Conservation (phyloP, 2,797 vertebrate species). For the Syncerus caffer region DNA sequence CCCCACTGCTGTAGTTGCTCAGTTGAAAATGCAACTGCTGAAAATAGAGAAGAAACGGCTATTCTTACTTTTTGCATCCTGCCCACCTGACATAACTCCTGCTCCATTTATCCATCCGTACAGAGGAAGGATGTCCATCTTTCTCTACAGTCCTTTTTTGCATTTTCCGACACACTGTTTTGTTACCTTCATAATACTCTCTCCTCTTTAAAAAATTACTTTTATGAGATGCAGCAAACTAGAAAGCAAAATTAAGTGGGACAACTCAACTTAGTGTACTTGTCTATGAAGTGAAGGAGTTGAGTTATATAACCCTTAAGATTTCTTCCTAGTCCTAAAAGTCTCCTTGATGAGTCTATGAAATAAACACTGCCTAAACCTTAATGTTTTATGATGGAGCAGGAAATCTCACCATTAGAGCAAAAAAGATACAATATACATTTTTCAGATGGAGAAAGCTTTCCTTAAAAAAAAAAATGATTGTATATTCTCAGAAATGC, state of each 20-base stretch:
- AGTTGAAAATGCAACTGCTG: not conserved
- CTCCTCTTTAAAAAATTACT: not conserved
- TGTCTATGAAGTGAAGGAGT: not conserved
- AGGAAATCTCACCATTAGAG: not conserved
- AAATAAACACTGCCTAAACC: constrained; percentile 5
- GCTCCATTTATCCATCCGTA: not conserved
- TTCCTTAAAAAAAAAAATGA: not conserved
- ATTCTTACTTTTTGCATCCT: not conserved
- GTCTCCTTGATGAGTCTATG: not conserved
- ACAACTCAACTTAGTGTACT: not conserved
- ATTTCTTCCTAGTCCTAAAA: not conserved
- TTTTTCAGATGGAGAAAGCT: constrained; percentile 20
- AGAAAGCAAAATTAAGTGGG: not conserved
- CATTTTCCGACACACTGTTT: not conserved
- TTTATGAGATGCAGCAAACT: not conserved
- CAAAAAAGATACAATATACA: not conserved
- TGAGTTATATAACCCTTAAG: not conserved
- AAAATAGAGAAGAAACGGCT: not conserved
- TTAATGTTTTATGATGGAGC: not conserved
- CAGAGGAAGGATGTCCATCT: not conserved
- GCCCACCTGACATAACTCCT: not conserved
- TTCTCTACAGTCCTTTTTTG: not conserved
- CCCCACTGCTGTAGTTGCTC: not conserved
- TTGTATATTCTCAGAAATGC: not conserved
- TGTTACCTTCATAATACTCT: not conserved